phyloP scores from a whole-genome alignment of 1,140 invertebrate genomes.

The Atta colombica region DNA sequence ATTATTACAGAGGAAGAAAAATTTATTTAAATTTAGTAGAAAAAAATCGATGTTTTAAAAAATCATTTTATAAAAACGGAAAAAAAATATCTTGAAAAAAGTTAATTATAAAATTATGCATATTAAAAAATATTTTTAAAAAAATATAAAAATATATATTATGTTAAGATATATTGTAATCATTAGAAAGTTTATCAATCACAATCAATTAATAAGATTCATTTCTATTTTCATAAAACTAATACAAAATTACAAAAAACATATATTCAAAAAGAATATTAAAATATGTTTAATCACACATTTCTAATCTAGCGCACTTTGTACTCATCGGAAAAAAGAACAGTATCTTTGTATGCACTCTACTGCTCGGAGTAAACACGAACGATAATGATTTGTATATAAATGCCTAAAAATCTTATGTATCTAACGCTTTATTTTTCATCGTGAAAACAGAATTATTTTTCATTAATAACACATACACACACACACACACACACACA shows the following conservation, averaged over 20 bases:
- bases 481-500: too few species aligned
- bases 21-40: neutral
- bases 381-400: too few species aligned
- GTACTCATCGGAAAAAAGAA: neutral
- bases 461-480: too few species aligned
- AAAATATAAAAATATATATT: neutral
- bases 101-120: neutral
- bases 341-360: too few species aligned
- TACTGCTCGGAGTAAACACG: too few species aligned
- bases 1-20: neutral
- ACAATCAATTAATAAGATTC: neutral
- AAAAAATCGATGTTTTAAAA: neutral
- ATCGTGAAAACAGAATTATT: too few species aligned
- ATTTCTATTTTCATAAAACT: neutral
- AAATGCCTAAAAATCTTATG: too few species aligned
- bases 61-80: neutral
- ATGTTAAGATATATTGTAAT: neutral
- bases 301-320: constrained; percentile 12
- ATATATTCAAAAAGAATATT: neutral
- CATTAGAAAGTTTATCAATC: neutral
- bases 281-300: neutral
- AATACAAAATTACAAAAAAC: neutral
- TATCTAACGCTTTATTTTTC: too few species aligned
- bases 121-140: neutral
- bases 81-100: neutral